Base-by-base conservation (phyloP, 2,797 vertebrate species). In the Acridotheres tristis region DNA sequence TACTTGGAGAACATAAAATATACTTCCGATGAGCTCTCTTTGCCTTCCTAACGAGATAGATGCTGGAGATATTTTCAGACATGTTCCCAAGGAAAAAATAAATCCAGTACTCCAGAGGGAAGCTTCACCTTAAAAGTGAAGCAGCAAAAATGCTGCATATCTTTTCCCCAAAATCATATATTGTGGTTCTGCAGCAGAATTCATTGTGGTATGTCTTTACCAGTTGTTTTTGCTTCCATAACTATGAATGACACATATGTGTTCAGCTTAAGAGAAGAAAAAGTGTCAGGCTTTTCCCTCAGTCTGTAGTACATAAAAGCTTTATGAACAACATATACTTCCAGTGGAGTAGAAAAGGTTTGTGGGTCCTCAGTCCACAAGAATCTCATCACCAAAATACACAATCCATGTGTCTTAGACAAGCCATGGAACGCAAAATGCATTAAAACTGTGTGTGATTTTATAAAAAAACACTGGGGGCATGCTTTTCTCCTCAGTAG, bases 61-160 rank as follows among this genome's bases (percentile, higher is more conserved):
- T 48, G 65, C n/a, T 76, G 78, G 63, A 84, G 81, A 81, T 93
- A 88, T 93, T 94, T 88, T 88, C 80, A 92, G 80, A 61, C 21
- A 21, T 17, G 22, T 90, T 93, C 85, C 86, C 50, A 69, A 62
- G 54, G 32, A 74, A 94, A 83, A 87, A 86, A 84, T 66, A 78
- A 85, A 90, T 71, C 18, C 2, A 76, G 3, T 58, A 47, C 68
- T 88, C 61, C 16, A 66, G 88, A 91, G 80, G 69, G 51, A 78
- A 88, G 18, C 9, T 88, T 90, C 55, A 61, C 47, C 69, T 93
- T 86, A 90, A 81, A 94, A 80, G 12, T 23, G 17, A 90, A 88
- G 69, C 50, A 61, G 36, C 30, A 83, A 69, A 80, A 89, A 58
- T 20, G 4, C 21, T 72, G 34, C 34, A 23, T 68, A 50, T 66